Conservation (phyloP, 1,140 invertebrate species). For the Babylonia areolata region DNA sequence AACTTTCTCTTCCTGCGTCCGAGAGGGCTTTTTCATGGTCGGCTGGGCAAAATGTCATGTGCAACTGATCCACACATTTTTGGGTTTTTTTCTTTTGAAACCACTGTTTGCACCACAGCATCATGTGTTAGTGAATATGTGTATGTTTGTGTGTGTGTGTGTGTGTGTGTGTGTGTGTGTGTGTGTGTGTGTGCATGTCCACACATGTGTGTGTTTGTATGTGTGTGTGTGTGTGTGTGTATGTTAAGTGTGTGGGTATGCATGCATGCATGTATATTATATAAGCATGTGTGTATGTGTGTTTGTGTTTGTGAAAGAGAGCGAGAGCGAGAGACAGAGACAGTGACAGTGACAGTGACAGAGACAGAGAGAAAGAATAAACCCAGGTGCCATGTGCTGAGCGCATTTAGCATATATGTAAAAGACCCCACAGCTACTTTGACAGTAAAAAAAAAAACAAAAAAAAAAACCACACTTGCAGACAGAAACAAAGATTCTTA, state of each 20-base stretch:
- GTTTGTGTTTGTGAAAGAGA: background rate
- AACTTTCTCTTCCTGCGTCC: too few relatives aligned
- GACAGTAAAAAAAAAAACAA: too few relatives aligned
- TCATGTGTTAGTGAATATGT: background rate
- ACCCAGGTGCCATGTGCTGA: too few relatives aligned
- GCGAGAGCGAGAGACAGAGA: background rate
- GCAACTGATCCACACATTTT: too few relatives aligned
- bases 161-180: background rate
- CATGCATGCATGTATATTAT: background rate
- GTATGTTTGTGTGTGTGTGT: background rate
- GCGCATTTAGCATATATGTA: too few relatives aligned
- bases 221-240: background rate
- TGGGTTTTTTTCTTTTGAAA: too few relatives aligned
- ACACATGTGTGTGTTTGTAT: background rate
- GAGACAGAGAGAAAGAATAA: background rate
- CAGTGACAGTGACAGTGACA: background rate
- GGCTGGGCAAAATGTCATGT: too few relatives aligned
- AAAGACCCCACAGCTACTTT: too few relatives aligned
- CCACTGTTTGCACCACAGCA: too few relatives aligned
- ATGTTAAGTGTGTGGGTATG: background rate
- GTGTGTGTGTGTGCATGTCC: background rate
- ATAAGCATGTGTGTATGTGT: background rate
- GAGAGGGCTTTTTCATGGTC: too few relatives aligned
- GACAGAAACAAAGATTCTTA: too few relatives aligned
- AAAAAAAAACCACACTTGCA: too few relatives aligned